phyloP scores from a whole-genome alignment of 2,888 invertebrate species.

The Heliothis peltigera region DNA sequence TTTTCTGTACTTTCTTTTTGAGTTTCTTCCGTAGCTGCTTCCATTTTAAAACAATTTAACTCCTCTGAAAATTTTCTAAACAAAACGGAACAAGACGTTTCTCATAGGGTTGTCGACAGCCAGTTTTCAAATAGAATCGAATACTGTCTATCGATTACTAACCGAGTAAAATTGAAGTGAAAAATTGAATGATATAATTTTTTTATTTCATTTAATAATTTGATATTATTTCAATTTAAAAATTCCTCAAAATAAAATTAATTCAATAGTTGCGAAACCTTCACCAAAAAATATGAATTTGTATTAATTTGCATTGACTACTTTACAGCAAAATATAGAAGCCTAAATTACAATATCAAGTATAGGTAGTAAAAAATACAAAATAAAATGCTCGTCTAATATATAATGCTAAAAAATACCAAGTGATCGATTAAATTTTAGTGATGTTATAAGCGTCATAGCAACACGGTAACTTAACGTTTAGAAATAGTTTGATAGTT shows the following conservation, averaged over 20 bases:
- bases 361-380: no score
- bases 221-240: no score
- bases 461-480: background rate
- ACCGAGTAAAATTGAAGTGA: constrained; percentile 1
- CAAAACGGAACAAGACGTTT: constrained; percentile 64
- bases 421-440: constrained; percentile 1
- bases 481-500: background rate
- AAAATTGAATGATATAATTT: no score
- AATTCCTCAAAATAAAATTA: no score
- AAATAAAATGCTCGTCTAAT: no score
- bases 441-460: background rate
- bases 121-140: background rate
- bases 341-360: no score
- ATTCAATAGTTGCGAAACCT: no score
- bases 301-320: no score
- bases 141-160: constrained; percentile 21
- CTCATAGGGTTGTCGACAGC: constrained; percentile 49
- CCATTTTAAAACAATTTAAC: constrained; percentile 74
- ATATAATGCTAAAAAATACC: no score
- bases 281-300: no score
- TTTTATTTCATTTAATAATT: no score
- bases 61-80: constrained; percentile 65
- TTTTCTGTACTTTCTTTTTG: constrained; percentile 74
- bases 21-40: constrained; percentile 76
- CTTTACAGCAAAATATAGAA: no score